Evolutionary conservation across 2,888 invertebrate species (phyloP).

Genomic region (Copidosoma aretas): DNA sequence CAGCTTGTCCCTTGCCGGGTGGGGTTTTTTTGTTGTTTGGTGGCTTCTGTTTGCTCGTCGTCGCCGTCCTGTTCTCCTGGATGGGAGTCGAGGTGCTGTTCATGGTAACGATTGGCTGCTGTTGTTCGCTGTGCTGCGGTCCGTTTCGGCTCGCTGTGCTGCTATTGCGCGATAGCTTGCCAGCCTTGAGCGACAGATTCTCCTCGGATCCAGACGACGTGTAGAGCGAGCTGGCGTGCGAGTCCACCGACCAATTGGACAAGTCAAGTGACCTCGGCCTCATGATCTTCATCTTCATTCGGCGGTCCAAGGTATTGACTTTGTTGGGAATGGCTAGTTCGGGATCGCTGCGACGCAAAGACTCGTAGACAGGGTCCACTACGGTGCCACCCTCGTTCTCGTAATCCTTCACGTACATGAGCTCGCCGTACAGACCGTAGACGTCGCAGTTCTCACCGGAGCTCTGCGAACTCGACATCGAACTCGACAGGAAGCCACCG

Average conservation of each 20-base stretch:
- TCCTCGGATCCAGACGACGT: slow-evolving; percentile 89
- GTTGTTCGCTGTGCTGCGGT: slow-evolving; percentile 55
- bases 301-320: slow-evolving; percentile 81
- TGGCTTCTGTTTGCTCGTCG: slow-evolving; percentile 21
- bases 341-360: slow-evolving; percentile 80
- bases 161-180: slow-evolving; percentile 76
- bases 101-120: slow-evolving; percentile 46
- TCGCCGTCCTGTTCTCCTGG: slow-evolving; percentile 25
- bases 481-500: slow-evolving; percentile 65
- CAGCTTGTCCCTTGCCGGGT: slow-evolving; percentile 58
- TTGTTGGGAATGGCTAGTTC: slow-evolving; percentile 83
- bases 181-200: slow-evolving; percentile 73
- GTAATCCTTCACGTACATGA: slow-evolving; percentile 88
- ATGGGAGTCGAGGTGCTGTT: slow-evolving; percentile 50
- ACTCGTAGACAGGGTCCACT: slow-evolving; percentile 77
- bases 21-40: slow-evolving; percentile 9
- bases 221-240: slow-evolving; percentile 79
- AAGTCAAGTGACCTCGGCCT: slow-evolving; percentile 82
- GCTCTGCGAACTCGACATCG: slow-evolving; percentile 68
- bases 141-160: slow-evolving; percentile 76
- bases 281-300: slow-evolving; percentile 82
- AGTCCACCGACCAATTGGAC: slow-evolving; percentile 89
- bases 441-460: slow-evolving; percentile 79
- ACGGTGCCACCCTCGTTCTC: slow-evolving; percentile 75
- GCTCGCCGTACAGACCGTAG: slow-evolving; percentile 86